Evolutionary conservation across 2,888 invertebrate species (phyloP).

Genomic region (Eristalis tenax): DNA sequence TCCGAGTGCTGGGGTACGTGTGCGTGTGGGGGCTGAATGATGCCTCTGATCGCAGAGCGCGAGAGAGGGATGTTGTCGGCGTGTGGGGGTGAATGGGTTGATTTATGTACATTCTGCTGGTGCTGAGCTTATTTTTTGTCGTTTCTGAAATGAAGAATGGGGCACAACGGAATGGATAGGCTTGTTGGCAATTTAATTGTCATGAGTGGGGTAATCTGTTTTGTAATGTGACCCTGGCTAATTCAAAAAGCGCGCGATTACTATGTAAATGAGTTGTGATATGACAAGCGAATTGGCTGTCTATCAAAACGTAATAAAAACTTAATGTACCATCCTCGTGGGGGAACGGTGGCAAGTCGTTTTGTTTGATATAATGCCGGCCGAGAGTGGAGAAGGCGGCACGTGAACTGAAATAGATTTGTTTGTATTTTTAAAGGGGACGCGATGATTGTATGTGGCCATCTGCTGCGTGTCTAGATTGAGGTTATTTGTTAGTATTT

Average conservation of each 20-base stretch:
- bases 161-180: slow-evolving; percentile 12
- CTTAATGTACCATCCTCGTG: slow-evolving; percentile 10
- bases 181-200: slow-evolving; percentile 48
- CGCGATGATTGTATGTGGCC: neutral
- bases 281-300: slow-evolving; percentile 53
- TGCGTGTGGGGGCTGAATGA: neutral
- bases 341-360: neutral
- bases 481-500: neutral
- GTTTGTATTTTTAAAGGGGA: neutral
- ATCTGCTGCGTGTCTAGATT: neutral
- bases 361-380: slow-evolving; percentile 34
- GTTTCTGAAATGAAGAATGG: slow-evolving; percentile 35
- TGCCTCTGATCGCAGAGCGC: neutral
- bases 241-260: slow-evolving; percentile 54
- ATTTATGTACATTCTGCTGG: slow-evolving; percentile 57
- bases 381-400: neutral
- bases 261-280: slow-evolving; percentile 61
- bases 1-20: neutral
- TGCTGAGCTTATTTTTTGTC: slow-evolving; percentile 24
- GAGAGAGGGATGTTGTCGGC: neutral
- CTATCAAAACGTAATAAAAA: slow-evolving; percentile 48
- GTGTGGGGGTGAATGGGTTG: slow-evolving; percentile 23
- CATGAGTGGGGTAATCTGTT: slow-evolving; percentile 61
- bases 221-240: slow-evolving; percentile 64
- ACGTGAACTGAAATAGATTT: neutral